Conservation (phyloP, 2,113 vertebrate species). For the Micromys minutus region DNA sequence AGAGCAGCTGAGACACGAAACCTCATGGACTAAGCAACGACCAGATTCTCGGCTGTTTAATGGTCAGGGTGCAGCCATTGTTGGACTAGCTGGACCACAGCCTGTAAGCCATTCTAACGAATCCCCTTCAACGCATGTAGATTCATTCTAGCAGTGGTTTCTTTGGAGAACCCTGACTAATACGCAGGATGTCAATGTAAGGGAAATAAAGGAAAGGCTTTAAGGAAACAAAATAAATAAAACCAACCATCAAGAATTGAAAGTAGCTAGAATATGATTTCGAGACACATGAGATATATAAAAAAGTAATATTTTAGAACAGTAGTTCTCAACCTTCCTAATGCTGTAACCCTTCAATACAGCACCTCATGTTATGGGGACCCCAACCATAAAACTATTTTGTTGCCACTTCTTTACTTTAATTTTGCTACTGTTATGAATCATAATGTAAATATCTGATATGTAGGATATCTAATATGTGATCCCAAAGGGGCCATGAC, state of each 20-base stretch:
- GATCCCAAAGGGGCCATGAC: background rate
- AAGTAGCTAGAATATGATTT: background rate
- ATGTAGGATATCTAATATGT: background rate
- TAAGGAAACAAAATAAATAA: background rate
- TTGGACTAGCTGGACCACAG: background rate
- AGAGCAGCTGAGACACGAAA: background rate
- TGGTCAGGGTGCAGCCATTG: background rate
- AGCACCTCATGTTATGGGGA: background rate
- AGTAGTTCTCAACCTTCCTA: background rate
- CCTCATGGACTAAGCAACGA: background rate
- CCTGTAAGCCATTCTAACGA: background rate
- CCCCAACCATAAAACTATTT: background rate
- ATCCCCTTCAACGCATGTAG: background rate
- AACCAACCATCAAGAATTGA: background rate
- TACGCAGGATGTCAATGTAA: background rate
- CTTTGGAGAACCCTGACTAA: background rate
- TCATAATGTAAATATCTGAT: background rate
- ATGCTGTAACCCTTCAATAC: background rate
- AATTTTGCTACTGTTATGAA: background rate
- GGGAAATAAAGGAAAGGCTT: background rate
- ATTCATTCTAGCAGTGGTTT: background rate
- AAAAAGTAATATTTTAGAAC: background rate
- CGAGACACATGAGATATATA: background rate
- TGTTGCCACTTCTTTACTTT: background rate
- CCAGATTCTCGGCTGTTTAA: background rate